phyloP scores from a whole-genome alignment of 2,113 vertebrate species.

The Lasiurus borealis region DNA sequence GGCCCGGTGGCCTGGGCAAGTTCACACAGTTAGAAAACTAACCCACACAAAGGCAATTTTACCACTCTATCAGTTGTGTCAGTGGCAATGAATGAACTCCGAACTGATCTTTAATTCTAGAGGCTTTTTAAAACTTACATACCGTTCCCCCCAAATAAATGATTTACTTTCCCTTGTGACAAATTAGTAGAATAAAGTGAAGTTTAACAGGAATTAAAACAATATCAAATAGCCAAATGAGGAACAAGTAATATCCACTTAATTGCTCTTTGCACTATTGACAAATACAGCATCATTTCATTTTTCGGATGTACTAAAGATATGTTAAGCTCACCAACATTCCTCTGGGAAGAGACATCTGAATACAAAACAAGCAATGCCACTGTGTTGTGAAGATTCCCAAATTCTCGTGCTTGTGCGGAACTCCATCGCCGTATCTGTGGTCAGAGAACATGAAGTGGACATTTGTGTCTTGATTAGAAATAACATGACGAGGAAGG shows the following conservation, averaged over 20 bases:
- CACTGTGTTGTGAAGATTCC: constrained; percentile 96
- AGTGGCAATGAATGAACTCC: background rate
- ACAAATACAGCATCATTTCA: background rate
- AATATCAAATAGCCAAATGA: constrained; percentile 23
- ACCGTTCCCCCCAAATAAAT: background rate
- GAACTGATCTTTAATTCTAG: background rate
- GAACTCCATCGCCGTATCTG: constrained; percentile 99
- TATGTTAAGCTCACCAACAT: constrained; percentile 88
- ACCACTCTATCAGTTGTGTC: background rate
- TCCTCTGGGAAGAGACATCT: constrained; percentile 92
- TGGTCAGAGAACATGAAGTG: background rate
- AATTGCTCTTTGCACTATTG: background rate
- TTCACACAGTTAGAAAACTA: background rate
- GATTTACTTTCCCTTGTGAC: background rate
- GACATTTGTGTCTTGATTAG: background rate
- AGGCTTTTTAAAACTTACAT: background rate
- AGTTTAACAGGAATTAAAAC: constrained; percentile 37
- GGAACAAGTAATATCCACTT: background rate
- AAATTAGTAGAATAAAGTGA: constrained; percentile 33
- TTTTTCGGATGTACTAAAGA: background rate
- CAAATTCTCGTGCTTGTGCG: constrained; percentile 97
- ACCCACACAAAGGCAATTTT: background rate
- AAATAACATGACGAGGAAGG: background rate
- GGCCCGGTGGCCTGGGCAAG: background rate
- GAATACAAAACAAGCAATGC: constrained; percentile 95